Percentiles rank a stretch among this genome's conserved stretches.
These are phyloP conservation scores for Sarcoramphus papa DNA, from an alignment of 2,797 vertebrate species.

Conservation along the genomic window DNA sequence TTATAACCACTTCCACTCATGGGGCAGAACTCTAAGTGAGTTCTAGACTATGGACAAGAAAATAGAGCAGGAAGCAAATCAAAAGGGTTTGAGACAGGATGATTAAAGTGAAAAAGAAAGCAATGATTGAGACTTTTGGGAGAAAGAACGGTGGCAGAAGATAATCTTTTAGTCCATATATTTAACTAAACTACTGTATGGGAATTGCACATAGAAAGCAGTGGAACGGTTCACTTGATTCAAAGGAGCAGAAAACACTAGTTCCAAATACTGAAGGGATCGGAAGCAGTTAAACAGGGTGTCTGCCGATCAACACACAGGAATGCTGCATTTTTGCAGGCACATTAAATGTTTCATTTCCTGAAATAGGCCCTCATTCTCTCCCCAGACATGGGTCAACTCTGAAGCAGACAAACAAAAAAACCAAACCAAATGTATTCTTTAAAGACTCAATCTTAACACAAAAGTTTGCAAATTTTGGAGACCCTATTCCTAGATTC, in stretches of 20 bases:
- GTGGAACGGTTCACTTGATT: not conserved
- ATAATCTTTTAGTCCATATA: not conserved
- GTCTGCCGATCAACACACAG: not conserved
- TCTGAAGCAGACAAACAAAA: not conserved
- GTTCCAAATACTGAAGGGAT: not conserved
- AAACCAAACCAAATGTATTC: not conserved
- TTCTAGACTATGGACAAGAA: not conserved
- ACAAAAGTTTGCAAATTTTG: not conserved
- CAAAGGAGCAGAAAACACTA: not conserved
- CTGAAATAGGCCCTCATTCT: not conserved
- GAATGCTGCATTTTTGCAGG: not conserved
- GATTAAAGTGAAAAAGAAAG: not conserved
- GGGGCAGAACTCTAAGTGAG: not conserved
- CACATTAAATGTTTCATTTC: not conserved
- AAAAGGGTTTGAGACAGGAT: not conserved
- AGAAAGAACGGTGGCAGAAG: not conserved
- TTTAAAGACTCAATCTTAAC: not conserved
- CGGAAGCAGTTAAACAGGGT: not conserved
- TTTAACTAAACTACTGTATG: not conserved
- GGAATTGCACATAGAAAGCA: not conserved
- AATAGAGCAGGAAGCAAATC: not conserved
- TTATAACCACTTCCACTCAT: not conserved
- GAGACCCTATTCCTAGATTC: not conserved
- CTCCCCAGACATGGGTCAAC: not conserved
- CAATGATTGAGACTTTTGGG: not conserved